Base-by-base conservation (phyloP, 2,113 vertebrate genomes). In the Tichodroma muraria region DNA sequence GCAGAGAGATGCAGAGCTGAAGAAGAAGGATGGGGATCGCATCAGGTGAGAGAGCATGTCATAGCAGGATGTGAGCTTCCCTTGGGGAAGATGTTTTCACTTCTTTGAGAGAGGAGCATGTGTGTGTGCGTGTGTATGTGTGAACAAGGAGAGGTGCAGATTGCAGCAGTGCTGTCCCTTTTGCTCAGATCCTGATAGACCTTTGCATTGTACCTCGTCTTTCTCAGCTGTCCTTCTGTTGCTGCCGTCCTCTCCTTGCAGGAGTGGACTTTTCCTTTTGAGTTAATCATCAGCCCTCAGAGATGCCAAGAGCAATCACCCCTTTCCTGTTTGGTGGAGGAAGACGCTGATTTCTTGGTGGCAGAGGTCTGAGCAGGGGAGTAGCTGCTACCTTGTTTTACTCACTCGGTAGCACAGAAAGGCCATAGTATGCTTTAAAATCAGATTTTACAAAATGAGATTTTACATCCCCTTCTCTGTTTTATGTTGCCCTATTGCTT, bases 1-100 rank as follows among this genome's bases (percentile, higher is more conserved):
- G 70, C 97, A 98, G 93, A 97, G 97, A 49, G 97, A 98, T 94
- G 97, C 97, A 6, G 97, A 98, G 44, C 91, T 98, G 42, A 97
- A 98, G 95, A 97, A 96, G 80, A 97, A 95, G 63, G 97, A 98
- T n/a, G 85, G 93, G 10, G 97, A 98, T 85, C 97, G 97, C 18
- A 97, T 98, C 96, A 97, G 97, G 97, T 98, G 93, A 97, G 97
- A 53, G 20, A 50, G 52, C 1, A 0, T 57, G 37, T 63, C 52
- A 4, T 33, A 21, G n/a, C 56, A 77, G 40, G 44, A 21, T 1
- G 17, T 57, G 75, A 80, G 60, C 47, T 77, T 82, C 42, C 47
- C 14, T 28, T 22, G 63, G 24, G 25, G 50, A 35, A 50, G 17
- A 28, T 37, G 30, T 82, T 53, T 80, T 47, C 31, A 33, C 54